Percentiles rank a stretch among this genome's conserved stretches.
Conservation (phyloP, 2,113 vertebrate genomes). For the Solea senegalensis region DNA sequence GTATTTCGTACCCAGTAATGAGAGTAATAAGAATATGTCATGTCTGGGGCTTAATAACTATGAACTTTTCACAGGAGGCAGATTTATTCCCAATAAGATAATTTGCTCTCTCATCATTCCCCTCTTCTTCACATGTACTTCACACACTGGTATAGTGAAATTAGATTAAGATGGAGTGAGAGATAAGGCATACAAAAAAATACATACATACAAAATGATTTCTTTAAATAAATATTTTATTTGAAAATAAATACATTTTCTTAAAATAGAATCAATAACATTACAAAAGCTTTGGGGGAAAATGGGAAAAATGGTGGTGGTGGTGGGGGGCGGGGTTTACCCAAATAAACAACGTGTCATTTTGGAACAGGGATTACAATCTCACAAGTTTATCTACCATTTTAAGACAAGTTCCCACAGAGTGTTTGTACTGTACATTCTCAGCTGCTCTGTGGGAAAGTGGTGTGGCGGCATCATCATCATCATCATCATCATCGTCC, state of each 20-base stretch:
- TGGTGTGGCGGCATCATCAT: conserved; percentile 8
- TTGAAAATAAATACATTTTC: conserved; percentile 87
- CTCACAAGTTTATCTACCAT: conserved; percentile 70
- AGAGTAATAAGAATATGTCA: no score
- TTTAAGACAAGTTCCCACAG: conserved; percentile 64
- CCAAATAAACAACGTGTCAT: conserved; percentile 69
- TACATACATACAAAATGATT: conserved; percentile 19
- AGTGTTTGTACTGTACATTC: conserved; percentile 71
- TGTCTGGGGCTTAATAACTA: no score
- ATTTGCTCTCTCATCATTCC: no score
- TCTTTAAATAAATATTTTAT: conserved; percentile 88
- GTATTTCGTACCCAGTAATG: no score
- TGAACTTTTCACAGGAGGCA: no score
- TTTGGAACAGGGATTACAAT: conserved; percentile 76
- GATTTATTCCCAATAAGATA: no score
- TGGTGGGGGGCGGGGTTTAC: conserved; percentile 37
- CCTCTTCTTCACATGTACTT: no score
- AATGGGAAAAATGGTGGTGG: conserved; percentile 9
- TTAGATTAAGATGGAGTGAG: no score
- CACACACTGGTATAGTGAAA: no score
- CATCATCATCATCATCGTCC: neutral
- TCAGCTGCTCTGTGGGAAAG: conserved; percentile 54
- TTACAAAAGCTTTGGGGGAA: conserved; percentile 79
- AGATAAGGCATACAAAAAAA: no score
- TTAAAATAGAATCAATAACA: conserved; percentile 85